Conservation (phyloP, 2,797 vertebrate genomes). For the Sebastes taczanowskii region DNA sequence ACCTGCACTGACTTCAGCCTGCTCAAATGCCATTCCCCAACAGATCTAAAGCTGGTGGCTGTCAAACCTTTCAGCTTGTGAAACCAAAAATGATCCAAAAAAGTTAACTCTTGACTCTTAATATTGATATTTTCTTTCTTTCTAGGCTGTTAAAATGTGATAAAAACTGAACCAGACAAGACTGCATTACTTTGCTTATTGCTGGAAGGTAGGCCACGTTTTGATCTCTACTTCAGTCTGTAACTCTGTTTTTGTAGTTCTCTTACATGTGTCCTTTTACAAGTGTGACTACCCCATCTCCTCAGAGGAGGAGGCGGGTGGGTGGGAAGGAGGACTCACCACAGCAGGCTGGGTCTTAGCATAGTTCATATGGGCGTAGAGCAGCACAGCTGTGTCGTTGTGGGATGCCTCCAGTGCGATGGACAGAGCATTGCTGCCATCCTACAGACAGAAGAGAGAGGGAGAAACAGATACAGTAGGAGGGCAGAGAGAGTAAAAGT, state of each 20-base stretch:
- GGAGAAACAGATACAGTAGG: neutral
- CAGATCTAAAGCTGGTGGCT: neutral
- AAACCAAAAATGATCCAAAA: neutral
- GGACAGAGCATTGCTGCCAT: slow-evolving; percentile 87
- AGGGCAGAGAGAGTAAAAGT: slow-evolving; percentile 6
- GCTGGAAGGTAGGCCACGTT: neutral
- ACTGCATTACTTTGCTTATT: neutral
- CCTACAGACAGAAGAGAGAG: slow-evolving; percentile 65
- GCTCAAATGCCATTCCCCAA: neutral
- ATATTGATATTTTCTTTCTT: neutral
- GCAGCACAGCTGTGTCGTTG: slow-evolving; percentile 88
- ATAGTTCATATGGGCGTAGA: slow-evolving; percentile 88
- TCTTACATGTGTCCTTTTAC: neutral
- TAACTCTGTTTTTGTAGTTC: neutral
- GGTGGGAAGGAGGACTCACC: slow-evolving; percentile 50
- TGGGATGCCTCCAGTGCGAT: slow-evolving; percentile 86
- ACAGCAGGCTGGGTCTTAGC: slow-evolving; percentile 75
- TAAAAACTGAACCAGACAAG: neutral
- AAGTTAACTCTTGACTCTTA: neutral
- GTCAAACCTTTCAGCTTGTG: neutral
- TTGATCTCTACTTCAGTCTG: neutral
- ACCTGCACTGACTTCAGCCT: slow-evolving; percentile 2
- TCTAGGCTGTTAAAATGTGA: neutral
- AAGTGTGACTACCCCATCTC: neutral
- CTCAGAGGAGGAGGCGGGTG: neutral